Base-by-base conservation (phyloP, 2,797 vertebrate species). In the Enteromius paludinosus region DNA sequence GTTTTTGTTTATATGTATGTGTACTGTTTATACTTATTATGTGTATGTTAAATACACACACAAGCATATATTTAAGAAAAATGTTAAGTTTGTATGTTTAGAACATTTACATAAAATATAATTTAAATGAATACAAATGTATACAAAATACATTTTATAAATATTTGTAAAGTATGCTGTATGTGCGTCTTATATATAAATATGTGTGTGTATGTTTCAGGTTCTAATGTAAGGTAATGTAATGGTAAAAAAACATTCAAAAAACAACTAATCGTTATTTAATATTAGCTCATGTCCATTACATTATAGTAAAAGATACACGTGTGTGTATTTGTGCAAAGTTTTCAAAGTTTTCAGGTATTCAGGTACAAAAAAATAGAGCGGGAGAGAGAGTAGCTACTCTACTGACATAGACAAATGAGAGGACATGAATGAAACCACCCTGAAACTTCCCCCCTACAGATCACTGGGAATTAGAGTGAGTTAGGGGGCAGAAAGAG, bases 391-490 rank as follows among this genome's bases (percentile, higher is more conserved):
- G 47, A 68, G 35, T 5, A 12, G 62, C 81, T 66, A 45, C 62
- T 68, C 33, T 33, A 30, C 64, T 75, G 81, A 83, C 81, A 83
- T 23, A 83, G 81, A 83, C 73, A 70, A 77, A 83, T 77, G 73
- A 77, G 65, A 77, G 52, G 81, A 83, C 73, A 83, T 83, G 73
- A 83, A 77, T 83, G 73, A 83, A 83, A 83, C 73, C 73, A 83
- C 73, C 81, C 73, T 76, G 73, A 83, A 77, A 59, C 72, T 45
- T 30, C 81, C 65, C 73, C 81, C 74, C 38, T 25, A 61, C 73
- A 75, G 81, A 76, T 76, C 62, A 75, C 18, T 82, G 81, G 72
- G 81, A 82, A 71, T 82, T 76, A 62, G 23, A 79, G 78, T 81
- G 78, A 81, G 78, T 75, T 65, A 81, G 54, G 73, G 71, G 61